Base-by-base conservation (phyloP, 2,797 vertebrate species). In the Anabas testudineus region DNA sequence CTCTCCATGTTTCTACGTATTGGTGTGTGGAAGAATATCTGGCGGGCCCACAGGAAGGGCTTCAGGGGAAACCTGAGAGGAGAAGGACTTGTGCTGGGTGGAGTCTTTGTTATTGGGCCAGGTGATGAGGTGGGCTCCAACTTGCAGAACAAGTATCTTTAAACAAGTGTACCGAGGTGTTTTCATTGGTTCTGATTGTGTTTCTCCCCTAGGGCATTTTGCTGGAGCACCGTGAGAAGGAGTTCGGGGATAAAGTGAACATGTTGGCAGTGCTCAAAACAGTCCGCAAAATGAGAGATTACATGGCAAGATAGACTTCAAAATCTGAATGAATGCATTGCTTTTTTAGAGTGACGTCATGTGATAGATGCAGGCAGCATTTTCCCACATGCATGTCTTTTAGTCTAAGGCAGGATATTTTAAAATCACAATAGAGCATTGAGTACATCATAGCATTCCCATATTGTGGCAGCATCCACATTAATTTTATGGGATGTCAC, bases 191-290 rank as follows among this genome's bases (percentile, higher is more conserved):
- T 34, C 16, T 51, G 12, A 21, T 46, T 54, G 18, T 59, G 16
- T 72, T 67, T 14, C 1, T 2, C 19, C 15, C 21, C 21, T 18
- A 99, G 97, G 97, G 97, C 46, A 77, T 99, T 90, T 92, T 98
- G 43, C 88, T 98, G 45, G 97, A 99, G 76, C 97, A 99, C 85
- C 92, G 95, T 19, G 97, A 98, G 85, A 98, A 94, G 72, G 96
- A 99, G 88, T 98, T 98, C 93, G 97, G 97, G 84, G 95, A 98
- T 72, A 88, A 95, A 90, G 96, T 96, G 34, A 95, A 94, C 67
- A 90, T 83, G 56, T 79, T 87, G 18, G 91, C 94, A 78, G 94
- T 98, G 52, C 92, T 96, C 80, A 94, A 92, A 88, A 93, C 95
- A 75, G 93, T 90, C 53, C 90, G 89, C 76, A 95, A 92, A 89